Base-by-base conservation (phyloP, 2,888 invertebrate genomes). In the Neria commutata region DNA sequence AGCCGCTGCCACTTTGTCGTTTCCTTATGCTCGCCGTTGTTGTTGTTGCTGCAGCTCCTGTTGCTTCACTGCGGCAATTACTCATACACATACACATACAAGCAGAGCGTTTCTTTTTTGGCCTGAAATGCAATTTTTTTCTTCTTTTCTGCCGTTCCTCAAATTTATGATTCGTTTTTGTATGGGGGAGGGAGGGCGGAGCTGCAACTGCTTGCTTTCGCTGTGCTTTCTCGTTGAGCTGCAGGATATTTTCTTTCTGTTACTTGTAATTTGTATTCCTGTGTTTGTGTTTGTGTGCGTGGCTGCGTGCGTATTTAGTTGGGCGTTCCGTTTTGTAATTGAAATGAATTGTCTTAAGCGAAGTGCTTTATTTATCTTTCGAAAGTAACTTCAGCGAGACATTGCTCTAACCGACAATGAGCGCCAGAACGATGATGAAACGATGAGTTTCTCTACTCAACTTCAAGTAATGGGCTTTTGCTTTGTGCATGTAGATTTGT, bases 291-390 rank as follows among this genome's bases (percentile, higher is more conserved):
- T 6, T 11, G 29, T 29, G 29, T 29, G 29, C 11, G 29, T 29
- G 29, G 6, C 6, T 37, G 37, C 23, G 42, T 45, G 46, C 25
- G 61, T 66, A 65, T 72, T 68, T 62, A 68, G 68, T 64, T 67
- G 61, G 59, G 60, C 4, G 58, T 58, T n/a, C n/a, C n/a, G n/a
- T n/a, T n/a, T n/a, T n/a, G 63, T 71, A 74, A 72, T 72, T 74
- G 74, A 74, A 72, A 74, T 74, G 71, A 72, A 74, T 73, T 74
- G 73, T 72, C 74, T 66, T 63, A 68, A 73, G 66, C 71, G 67
- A 72, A 74, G 73, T 74, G 72, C 74, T 72, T 71, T 72, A 71
- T 68, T 71, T 73, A 74, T 72, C 74, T 74, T 68, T 54, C 62
- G 61, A 64, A 67, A 66, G 55, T 68, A 72, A 72, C 73, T 73